These are phyloP conservation scores for Rugalucina vietnamica DNA, from an alignment of 2,888 invertebrate species.

Conservation along the genomic window DNA sequence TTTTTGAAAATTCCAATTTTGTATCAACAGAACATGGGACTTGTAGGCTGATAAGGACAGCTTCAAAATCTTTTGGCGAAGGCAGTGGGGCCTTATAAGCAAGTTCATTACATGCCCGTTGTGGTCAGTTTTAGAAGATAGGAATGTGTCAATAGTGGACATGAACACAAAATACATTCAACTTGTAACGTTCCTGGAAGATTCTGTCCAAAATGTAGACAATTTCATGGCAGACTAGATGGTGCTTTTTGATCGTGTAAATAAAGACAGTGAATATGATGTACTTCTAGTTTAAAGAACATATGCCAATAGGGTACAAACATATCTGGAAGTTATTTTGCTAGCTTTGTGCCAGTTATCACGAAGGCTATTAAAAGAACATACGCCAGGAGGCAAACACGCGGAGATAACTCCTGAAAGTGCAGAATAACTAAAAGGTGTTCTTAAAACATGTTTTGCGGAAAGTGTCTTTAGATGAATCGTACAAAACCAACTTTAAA, in stretches of 20 bases:
- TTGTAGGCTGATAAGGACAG: constrained; percentile 19
- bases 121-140: constrained; percentile 47
- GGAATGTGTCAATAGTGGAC: constrained; percentile 37
- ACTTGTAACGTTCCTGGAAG: constrained; percentile 30
- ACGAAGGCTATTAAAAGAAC: background rate
- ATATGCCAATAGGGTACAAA: background rate
- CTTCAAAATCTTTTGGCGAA: constrained; percentile 30
- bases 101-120: constrained; percentile 47
- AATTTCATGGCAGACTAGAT: constrained; percentile 31
- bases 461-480: constrained; percentile 37
- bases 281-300: background rate
- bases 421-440: background rate
- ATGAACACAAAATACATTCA: constrained; percentile 36
- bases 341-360: background rate
- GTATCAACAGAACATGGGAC: constrained; percentile 13
- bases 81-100: constrained; percentile 56
- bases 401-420: background rate
- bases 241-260: constrained; percentile 1
- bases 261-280: background rate
- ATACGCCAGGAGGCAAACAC: background rate
- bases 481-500: constrained; percentile 35
- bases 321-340: background rate
- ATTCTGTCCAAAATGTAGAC: constrained; percentile 15
- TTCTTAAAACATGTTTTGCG: constrained; percentile 32
- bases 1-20: constrained; percentile 25